Evolutionary conservation across 2,113 vertebrate genomes (phyloP), one percentile per base, ranked within the genome.

Genomic region (Eretmodus cyanostictus): DNA sequence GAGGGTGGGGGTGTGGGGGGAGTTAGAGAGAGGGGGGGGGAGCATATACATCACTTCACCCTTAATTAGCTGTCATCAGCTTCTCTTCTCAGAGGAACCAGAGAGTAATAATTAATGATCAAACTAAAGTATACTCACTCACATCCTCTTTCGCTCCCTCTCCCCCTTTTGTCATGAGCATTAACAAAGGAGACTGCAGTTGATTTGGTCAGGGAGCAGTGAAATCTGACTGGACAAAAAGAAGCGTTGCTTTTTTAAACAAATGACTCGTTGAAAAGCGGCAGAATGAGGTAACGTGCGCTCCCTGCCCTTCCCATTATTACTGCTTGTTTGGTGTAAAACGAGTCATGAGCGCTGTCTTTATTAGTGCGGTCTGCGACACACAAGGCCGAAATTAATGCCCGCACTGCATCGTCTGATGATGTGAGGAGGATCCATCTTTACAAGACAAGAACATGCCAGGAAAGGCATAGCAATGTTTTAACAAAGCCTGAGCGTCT

Each of bases 31-130:
- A 61, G 6, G 22, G 19, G 34, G 34, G 51, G 86, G 2, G 82
- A 87, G 86, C 88, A 89, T 89, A 95, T 95, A 96, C 92, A 95
- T 95, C 94, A 95, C 95, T 94, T 95, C 91, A 93, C 93, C 92
- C 94, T 94, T 96, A 96, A 96, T 96, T 95, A 95, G 93, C 93
- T 94, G 94, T 96, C 95, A 95, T 95, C 94, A 94, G 91, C 86
- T 94, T 92, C 92, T 94, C 87, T 93, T 93, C 94, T 91, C 91
- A 87, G 92, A 95, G 94, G 92, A 93, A 90, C 86, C 90, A 80
- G 63, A 87, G 93, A 91, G 92, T 95, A 94, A 95, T 95, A 96
- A 96, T 95, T 95, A 96, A 95, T 93, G 94, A 94, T 95, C 88
- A 95, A 94, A 93, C 94, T 86, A 87, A 94, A 90, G 91, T 82